A percentile compares a stretch with the other conserved stretches of the same genome.
Conservation (phyloP, 2,888 invertebrate species). For the Orgyia antiqua region DNA sequence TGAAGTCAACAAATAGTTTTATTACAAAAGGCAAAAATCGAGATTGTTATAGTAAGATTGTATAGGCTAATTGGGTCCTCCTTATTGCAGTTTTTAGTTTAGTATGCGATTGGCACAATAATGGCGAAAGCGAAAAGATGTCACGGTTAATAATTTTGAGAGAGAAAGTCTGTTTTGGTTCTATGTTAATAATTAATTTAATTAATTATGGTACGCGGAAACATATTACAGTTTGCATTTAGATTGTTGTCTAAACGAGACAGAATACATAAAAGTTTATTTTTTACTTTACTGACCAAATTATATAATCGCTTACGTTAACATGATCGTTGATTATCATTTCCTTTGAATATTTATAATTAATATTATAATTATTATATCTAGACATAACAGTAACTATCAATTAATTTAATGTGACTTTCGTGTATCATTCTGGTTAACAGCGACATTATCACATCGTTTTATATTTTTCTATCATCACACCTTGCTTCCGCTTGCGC, state of each 20-base stretch:
- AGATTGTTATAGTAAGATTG: no score
- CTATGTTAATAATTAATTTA: slow-evolving; percentile 32
- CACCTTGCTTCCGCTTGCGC: no score
- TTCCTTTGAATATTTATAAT: no score
- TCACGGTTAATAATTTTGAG: slow-evolving; percentile 64
- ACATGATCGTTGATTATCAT: slow-evolving; percentile 9
- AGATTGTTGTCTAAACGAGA: slow-evolving; percentile 18
- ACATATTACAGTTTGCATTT: slow-evolving; percentile 23
- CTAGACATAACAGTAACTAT: neutral
- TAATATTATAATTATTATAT: slow-evolving; percentile 1
- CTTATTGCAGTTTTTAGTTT: slow-evolving; percentile 52
- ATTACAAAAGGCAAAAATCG: no score
- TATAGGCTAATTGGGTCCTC: no score
- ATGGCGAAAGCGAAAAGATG: slow-evolving; percentile 69
- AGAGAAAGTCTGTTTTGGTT: slow-evolving; percentile 61
- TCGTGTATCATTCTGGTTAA: neutral
- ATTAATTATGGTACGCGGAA: slow-evolving; percentile 21
- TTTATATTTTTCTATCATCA: no score
- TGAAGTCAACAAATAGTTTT: no score
- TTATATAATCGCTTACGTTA: slow-evolving; percentile 18
- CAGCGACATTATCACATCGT: no score
- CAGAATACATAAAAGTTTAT: slow-evolving; percentile 12
- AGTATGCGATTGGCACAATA: slow-evolving; percentile 64
- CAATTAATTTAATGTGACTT: neutral
- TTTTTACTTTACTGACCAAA: slow-evolving; percentile 4